These are phyloP conservation scores for Cyclargus thomasi DNA, from an alignment of 1,140 invertebrate genomes.

Conservation along the genomic window DNA sequence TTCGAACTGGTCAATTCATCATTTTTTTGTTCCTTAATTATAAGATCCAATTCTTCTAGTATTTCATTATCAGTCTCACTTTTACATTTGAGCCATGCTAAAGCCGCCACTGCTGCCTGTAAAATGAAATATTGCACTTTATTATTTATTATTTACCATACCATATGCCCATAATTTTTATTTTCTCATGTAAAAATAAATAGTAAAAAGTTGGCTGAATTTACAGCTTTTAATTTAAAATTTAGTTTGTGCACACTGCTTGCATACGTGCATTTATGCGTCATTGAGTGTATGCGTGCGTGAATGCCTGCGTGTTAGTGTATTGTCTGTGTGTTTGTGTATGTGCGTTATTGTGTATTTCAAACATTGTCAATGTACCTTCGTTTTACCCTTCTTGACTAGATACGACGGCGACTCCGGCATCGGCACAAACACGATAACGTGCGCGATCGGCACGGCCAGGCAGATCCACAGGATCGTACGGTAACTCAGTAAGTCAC, in stretches of 20 bases:
- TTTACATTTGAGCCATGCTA: constrained; percentile 57
- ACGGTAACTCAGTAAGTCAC: constrained; percentile 46
- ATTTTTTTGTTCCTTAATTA: constrained; percentile 48
- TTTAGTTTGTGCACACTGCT: too few species aligned
- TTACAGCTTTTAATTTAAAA: too few species aligned
- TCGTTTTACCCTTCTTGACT: constrained; percentile 40
- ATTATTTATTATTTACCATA: too few species aligned
- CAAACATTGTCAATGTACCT: constrained; percentile 39
- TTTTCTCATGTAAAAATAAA: too few species aligned
- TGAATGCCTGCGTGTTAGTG: too few species aligned
- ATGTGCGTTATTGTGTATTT: too few species aligned
- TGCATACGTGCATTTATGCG: too few species aligned
- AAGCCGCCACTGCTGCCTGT: constrained; percentile 45
- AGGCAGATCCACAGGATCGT: constrained; percentile 51
- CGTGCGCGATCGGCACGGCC: constrained; percentile 43
- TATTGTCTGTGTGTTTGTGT: too few species aligned
- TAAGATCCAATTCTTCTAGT: constrained; percentile 41
- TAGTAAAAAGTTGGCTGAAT: too few species aligned
- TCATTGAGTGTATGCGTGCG: too few species aligned
- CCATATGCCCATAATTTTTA: too few species aligned
- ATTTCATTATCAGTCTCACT: constrained; percentile 36
- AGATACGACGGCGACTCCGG: constrained; percentile 59
- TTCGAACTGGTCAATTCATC: constrained; percentile 41
- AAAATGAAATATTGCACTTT: constrained; percentile 13
- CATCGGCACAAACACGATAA: constrained; percentile 54